These are phyloP conservation scores for Perccottus glenii DNA, from an alignment of 2,113 vertebrate genomes.

Conservation along the genomic window DNA sequence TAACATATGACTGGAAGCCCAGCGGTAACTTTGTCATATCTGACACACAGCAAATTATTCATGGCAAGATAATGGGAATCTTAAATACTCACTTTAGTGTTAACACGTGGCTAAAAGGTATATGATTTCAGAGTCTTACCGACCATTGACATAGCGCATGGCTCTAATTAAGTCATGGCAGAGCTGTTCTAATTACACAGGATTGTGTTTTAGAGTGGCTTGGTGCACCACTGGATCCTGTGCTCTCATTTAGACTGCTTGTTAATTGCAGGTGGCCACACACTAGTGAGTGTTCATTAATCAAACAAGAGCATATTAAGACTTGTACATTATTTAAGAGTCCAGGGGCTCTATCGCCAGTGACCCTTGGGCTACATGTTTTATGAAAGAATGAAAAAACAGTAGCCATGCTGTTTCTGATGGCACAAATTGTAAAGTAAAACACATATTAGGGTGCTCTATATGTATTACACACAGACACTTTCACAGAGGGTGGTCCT, in stretches of 20 bases:
- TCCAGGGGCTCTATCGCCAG: background rate
- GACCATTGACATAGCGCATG: constrained; percentile 15
- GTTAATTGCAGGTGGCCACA: constrained; percentile 50
- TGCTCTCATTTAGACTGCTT: constrained; percentile 3
- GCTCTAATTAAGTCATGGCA: constrained; percentile 44
- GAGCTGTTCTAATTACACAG: constrained; percentile 47
- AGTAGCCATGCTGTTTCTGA: too few species aligned
- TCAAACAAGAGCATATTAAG: constrained; percentile 22
- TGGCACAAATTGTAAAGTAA: too few species aligned
- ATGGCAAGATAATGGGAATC: constrained; percentile 8
- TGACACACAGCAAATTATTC: background rate
- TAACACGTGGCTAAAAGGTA: constrained; percentile 24
- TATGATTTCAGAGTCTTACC: constrained; percentile 16
- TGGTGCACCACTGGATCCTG: constrained; percentile 9
- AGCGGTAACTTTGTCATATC: constrained; percentile 20
- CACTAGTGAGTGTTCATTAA: constrained; percentile 37
- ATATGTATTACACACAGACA: too few species aligned
- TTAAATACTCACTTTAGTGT: constrained; percentile 16
- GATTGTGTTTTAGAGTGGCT: constrained; percentile 8
- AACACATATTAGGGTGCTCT: background rate
- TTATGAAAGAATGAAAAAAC: background rate
- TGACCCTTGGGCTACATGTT: background rate
- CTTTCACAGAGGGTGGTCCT: constrained; percentile 7
- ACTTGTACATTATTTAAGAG: constrained; percentile 36
- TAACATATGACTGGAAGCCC: background rate